Base-by-base conservation (phyloP, 2,797 vertebrate species). In the Chiloscyllium punctatum region DNA sequence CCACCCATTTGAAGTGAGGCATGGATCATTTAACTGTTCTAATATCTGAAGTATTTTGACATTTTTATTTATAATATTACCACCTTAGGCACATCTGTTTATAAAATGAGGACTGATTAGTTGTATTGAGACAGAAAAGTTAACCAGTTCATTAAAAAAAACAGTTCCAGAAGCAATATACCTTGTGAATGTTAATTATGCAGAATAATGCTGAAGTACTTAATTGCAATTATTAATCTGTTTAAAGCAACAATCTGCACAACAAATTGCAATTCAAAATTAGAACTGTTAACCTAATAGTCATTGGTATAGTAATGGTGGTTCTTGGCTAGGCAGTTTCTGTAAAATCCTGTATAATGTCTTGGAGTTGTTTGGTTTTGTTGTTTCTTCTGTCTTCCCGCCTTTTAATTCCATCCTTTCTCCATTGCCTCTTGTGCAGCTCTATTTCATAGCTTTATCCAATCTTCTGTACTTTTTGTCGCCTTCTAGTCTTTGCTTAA, bases 221-320 rank as follows among this genome's bases (percentile, higher is more conserved):
- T 95, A 53, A 95, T 77, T 25, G 27, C 94, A 18, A n/a, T 21
- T 94, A 77, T 57, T 77, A 95, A 95, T 95, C 71, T 77, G 94
- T 95, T 77, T 51, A 77, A 72, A 74, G 7, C n/a, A 95, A 51
- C 69, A 74, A 57, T 53, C 71, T 77, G 48, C 71, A 6, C 48
- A 48, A 33, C 77, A 77, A 77, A 53, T 16, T 77, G 27, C 94
- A 95, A 77, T 77, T 95, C 53, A 74, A 94, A 53, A 51, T 95
- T 37, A 57, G 48, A 95, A 95, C 48, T 95, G 94, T 57, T 57
- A 77, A 95, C 71, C 71, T 15, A 57, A 48, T n/a, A 9, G 71
- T 15, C 30, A 15, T 72, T 51, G 42, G 57, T 62, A 62, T 62
- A 62, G 57, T 62, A 62, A 11, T 62, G 8, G 8, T 62, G 57